Evolutionary conservation across 2,113 vertebrate genomes (phyloP).

Genomic region (Plecturocebus donacophilus): DNA sequence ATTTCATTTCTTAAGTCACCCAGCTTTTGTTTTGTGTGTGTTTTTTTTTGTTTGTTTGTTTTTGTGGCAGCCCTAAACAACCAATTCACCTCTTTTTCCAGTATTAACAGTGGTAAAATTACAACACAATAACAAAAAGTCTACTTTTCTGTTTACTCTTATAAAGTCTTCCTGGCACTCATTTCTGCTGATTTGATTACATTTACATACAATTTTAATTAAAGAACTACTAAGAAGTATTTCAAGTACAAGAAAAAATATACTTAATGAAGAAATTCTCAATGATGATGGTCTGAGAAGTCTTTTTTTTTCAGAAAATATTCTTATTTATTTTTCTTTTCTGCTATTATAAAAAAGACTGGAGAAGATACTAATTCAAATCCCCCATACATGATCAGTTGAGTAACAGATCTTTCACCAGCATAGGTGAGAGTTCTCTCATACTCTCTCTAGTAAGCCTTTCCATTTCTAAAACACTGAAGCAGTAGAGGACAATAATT

Average conservation of each 20-base stretch:
- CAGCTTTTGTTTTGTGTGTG: not conserved
- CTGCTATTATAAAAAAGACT: not conserved
- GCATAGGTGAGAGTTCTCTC: not conserved
- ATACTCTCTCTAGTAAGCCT: not conserved
- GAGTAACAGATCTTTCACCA: not conserved
- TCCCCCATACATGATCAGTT: not conserved
- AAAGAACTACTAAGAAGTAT: conserved; percentile 67
- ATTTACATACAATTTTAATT: conserved; percentile 74
- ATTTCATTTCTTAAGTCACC: not conserved
- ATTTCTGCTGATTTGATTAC: conserved; percentile 67
- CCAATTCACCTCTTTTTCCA: not conserved
- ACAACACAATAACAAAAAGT: not conserved
- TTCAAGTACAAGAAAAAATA: conserved; percentile 66
- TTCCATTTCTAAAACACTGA: not conserved
- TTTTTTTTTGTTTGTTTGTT: not conserved
- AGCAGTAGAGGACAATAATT: not conserved
- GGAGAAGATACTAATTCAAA: not conserved
- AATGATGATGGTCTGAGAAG: conserved; percentile 43
- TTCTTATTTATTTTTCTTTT: conserved; percentile 19
- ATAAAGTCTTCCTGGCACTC: not conserved
- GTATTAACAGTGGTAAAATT: conserved; percentile 7
- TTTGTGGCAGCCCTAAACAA: not conserved
- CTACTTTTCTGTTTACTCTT: conserved; percentile 31
- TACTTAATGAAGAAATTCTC: conserved; percentile 34
- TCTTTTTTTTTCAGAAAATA: conserved; percentile 5